phyloP scores from a whole-genome alignment of 1,140 invertebrate genomes.

The Phenacoccus solenopsis region DNA sequence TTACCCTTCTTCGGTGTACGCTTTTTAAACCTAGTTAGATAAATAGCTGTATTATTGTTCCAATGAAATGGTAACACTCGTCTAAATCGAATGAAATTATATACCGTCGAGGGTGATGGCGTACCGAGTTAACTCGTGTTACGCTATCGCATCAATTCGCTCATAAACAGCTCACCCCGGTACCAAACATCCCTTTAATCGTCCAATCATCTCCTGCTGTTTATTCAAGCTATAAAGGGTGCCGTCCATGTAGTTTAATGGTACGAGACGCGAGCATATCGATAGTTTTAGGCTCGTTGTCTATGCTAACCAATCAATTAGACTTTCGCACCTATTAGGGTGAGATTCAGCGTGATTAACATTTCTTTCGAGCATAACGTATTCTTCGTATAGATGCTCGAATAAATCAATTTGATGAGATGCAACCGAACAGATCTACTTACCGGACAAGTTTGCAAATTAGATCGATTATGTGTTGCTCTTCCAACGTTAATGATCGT shows the following conservation, averaged over 20 bases:
- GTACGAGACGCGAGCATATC: no score
- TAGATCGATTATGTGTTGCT: not conserved
- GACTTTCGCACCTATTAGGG: not conserved
- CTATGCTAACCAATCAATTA: not conserved
- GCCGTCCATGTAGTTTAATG: not conserved
- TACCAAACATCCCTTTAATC: slow-evolving; percentile 1
- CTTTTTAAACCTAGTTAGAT: not conserved
- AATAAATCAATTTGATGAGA: slow-evolving; percentile 4
- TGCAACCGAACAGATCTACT: no score
- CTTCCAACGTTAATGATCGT: no score
- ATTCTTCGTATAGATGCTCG: no score
- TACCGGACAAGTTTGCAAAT: not conserved
- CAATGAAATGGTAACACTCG: slow-evolving; percentile 1
- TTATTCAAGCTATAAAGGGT: not conserved
- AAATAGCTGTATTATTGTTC: not conserved
- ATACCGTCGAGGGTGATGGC: not conserved
- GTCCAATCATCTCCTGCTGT: slow-evolving; percentile 1
- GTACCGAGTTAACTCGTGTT: not conserved
- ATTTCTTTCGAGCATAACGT: no score
- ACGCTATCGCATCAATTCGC: not conserved
- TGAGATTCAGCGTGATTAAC: no score
- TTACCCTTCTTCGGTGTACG: not conserved
- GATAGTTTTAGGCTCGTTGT: no score
- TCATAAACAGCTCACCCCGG: not conserved
- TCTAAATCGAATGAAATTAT: slow-evolving; percentile 3